Conservation (phyloP, 2,113 vertebrate genomes). For the Muscicapa adusta region DNA sequence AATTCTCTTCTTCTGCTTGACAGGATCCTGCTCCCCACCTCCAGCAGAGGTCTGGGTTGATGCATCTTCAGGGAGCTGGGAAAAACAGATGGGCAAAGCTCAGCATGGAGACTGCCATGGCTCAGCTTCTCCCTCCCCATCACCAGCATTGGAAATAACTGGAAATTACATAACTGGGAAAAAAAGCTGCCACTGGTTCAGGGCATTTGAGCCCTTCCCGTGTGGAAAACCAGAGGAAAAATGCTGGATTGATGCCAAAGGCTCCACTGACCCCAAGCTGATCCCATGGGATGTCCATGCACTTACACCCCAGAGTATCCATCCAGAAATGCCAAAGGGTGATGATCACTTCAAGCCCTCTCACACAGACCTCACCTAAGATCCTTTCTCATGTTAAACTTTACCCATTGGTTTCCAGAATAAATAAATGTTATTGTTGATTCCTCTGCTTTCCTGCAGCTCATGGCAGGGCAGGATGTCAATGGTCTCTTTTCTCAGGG, state of each 20-base stretch:
- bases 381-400: neutral
- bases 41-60: neutral
- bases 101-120: neutral
- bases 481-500: slow-evolving; percentile 38
- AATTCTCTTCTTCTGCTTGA: neutral
- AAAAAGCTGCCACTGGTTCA: neutral
- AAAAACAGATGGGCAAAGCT: neutral
- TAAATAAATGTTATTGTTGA: neutral
- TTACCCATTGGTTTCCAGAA: neutral
- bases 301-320: neutral
- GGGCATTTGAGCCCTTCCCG: neutral
- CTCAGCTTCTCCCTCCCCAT: neutral
- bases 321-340: fast-evolving
- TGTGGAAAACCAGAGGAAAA: neutral
- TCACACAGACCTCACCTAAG: neutral
- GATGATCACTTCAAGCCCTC: neutral
- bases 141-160: fast-evolving
- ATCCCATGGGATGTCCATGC: neutral
- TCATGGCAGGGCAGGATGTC: slow-evolving; percentile 25
- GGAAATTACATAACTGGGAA: neutral
- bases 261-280: neutral
- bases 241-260: neutral
- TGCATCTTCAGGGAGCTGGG: neutral
- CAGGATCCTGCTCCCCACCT: neutral
- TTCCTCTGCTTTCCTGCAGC: slow-evolving; percentile 9